phyloP scores from a whole-genome alignment of 1,140 invertebrate species.

The Theocolax elegans region DNA sequence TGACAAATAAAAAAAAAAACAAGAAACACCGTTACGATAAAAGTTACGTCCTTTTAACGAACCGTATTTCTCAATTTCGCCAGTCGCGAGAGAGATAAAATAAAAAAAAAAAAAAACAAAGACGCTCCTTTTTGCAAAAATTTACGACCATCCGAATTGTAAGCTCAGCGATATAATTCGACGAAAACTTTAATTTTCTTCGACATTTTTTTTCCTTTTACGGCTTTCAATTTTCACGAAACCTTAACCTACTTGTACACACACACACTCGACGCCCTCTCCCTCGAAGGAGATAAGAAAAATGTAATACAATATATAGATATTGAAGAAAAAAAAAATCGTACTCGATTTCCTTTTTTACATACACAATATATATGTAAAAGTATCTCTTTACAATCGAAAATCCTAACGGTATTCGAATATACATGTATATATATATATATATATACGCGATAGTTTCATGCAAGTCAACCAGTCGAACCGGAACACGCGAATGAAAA shows the following conservation, averaged over 20 bases:
- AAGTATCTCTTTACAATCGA: neutral
- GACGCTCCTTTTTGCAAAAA: too few relatives aligned
- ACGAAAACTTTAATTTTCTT: slow-evolving; percentile 6
- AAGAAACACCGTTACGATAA: too few relatives aligned
- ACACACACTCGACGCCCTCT: neutral
- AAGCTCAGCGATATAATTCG: too few relatives aligned
- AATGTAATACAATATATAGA: slow-evolving; percentile 17
- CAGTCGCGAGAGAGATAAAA: too few relatives aligned
- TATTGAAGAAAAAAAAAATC: neutral
- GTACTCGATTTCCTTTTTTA: slow-evolving; percentile 5
- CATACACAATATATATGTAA: neutral
- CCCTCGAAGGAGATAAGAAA: slow-evolving; percentile 12
- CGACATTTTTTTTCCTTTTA: slow-evolving; percentile 20
- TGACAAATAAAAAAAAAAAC: too few relatives aligned
- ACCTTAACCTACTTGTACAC: slow-evolving; percentile 26
- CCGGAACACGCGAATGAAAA: neutral
- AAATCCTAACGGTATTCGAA: slow-evolving; percentile 18
- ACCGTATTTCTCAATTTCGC: too few relatives aligned
- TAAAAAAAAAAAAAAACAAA: too few relatives aligned
- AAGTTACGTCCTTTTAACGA: too few relatives aligned
- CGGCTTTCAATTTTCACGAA: slow-evolving; percentile 23
- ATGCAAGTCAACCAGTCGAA: neutral
- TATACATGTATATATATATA: too few relatives aligned
- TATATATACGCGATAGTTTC: neutral
- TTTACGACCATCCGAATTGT: too few relatives aligned